These are phyloP conservation scores for Cecropterus lyciades DNA, from an alignment of 1,140 invertebrate genomes.

Conservation along the genomic window DNA sequence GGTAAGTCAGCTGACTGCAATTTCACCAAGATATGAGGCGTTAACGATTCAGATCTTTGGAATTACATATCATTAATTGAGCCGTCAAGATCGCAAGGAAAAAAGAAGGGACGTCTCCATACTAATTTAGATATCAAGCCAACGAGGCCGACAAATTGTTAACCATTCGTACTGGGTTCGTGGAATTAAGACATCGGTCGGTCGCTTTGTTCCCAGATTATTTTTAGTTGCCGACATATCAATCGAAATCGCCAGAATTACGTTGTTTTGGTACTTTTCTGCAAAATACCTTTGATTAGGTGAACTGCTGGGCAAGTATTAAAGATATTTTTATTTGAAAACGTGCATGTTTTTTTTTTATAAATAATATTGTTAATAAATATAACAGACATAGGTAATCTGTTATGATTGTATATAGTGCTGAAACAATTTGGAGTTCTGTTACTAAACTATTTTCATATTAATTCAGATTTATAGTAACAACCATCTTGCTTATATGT, in stretches of 20 bases:
- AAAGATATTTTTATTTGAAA: too few relatives aligned
- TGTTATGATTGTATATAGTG: too few relatives aligned
- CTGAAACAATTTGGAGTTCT: too few relatives aligned
- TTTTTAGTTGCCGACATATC: conserved; percentile 65
- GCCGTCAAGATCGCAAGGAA: conserved; percentile 71
- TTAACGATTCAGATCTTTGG: conserved; percentile 71
- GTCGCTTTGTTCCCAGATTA: conserved; percentile 65
- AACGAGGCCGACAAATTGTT: conserved; percentile 75
- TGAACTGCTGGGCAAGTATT: too few relatives aligned
- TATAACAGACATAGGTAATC: too few relatives aligned
- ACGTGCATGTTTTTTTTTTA: too few relatives aligned
- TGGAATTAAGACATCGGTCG: conserved; percentile 65
- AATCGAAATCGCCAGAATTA: conserved; percentile 58
- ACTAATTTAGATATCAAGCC: conserved; percentile 81
- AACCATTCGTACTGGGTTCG: conserved; percentile 67
- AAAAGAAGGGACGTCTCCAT: conserved; percentile 65
- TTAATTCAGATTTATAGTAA: too few relatives aligned
- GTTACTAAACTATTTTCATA: too few relatives aligned
- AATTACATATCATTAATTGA: conserved; percentile 79
- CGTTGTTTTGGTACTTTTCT: conserved; percentile 58
- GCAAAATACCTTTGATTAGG: conserved; percentile 19
- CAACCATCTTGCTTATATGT: too few relatives aligned
- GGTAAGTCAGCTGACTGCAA: conserved; percentile 47
- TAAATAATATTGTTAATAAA: too few relatives aligned
- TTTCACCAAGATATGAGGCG: conserved; percentile 63